A percentile compares a stretch with the other conserved stretches of the same genome.
phyloP scores from a whole-genome alignment of 2,113 vertebrate species.

The Chamaetylas fuelleborni region DNA sequence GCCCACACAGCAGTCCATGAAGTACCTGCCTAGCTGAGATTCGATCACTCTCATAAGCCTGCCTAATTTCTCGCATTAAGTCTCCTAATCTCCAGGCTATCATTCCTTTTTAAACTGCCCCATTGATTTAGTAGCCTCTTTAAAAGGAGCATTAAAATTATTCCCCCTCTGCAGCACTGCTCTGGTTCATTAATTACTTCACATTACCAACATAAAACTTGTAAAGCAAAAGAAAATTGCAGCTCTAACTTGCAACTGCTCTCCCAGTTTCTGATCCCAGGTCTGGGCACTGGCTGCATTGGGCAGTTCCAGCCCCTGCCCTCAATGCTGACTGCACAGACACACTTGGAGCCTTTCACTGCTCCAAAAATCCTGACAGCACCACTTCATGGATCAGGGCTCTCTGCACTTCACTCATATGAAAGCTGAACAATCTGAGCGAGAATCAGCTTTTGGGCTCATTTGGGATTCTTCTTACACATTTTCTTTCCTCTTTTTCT shows the following conservation, averaged over 20 bases:
- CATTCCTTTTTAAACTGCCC: slow-evolving; percentile 41
- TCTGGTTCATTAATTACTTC: slow-evolving; percentile 53
- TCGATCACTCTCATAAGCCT: neutral
- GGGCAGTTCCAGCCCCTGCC: neutral
- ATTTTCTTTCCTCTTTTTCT: neutral
- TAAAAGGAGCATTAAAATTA: slow-evolving; percentile 34
- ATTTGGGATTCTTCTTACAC: neutral
- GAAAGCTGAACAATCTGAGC: neutral
- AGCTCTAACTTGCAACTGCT: neutral
- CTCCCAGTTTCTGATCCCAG: neutral
- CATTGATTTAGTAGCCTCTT: slow-evolving; percentile 50
- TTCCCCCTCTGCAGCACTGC: slow-evolving; percentile 2
- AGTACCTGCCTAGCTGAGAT: neutral
- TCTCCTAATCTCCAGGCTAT: slow-evolving; percentile 41
- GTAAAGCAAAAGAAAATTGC: slow-evolving; percentile 15
- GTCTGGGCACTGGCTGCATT: neutral
- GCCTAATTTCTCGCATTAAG: neutral
- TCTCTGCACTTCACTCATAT: neutral
- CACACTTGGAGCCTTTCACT: neutral
- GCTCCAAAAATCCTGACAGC: neutral
- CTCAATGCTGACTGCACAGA: neutral
- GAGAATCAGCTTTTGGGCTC: neutral
- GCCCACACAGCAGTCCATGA: neutral
- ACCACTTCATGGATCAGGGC: neutral
- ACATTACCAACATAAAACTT: slow-evolving; percentile 30